Percentiles rank a stretch among this genome's conserved stretches.
Conservation (phyloP, 2,797 vertebrate genomes). For the Clarias fuscus region DNA sequence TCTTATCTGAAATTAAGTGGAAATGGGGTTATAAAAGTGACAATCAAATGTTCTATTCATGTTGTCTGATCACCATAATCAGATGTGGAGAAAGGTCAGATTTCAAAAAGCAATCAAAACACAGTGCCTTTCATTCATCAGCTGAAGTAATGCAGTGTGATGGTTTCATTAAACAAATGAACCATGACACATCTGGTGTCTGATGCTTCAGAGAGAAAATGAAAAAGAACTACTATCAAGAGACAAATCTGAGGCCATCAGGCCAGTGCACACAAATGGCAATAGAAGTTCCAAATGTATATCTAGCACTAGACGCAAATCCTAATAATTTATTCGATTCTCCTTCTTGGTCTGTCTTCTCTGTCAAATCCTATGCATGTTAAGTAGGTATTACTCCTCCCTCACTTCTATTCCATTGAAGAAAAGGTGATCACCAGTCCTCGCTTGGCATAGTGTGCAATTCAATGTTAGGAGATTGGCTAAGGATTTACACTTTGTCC, state of each 20-base stretch:
- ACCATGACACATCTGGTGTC: constrained; percentile 10
- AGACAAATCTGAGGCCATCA: neutral
- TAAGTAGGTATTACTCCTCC: neutral
- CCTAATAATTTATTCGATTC: constrained; percentile 6
- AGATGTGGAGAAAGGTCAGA: constrained; percentile 31
- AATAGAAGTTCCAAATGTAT: neutral
- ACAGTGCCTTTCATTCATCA: neutral
- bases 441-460: constrained; percentile 66
- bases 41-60: constrained; percentile 29
- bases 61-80: constrained; percentile 39
- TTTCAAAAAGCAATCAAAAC: constrained; percentile 39
- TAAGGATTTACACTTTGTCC: constrained; percentile 68
- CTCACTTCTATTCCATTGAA: neutral
- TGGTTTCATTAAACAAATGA: constrained; percentile 40
- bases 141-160: constrained; percentile 26
- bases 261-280: neutral
- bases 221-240: constrained; percentile 15
- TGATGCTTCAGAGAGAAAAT: constrained; percentile 20
- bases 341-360: constrained; percentile 1
- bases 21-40: neutral
- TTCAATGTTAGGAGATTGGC: constrained; percentile 68
- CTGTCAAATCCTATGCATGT: constrained; percentile 14
- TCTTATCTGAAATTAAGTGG: constrained; percentile 4
- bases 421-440: constrained; percentile 26
- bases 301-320: neutral